Base-by-base conservation (phyloP, 2,888 invertebrate genomes). In the Xestia ashworthii region DNA sequence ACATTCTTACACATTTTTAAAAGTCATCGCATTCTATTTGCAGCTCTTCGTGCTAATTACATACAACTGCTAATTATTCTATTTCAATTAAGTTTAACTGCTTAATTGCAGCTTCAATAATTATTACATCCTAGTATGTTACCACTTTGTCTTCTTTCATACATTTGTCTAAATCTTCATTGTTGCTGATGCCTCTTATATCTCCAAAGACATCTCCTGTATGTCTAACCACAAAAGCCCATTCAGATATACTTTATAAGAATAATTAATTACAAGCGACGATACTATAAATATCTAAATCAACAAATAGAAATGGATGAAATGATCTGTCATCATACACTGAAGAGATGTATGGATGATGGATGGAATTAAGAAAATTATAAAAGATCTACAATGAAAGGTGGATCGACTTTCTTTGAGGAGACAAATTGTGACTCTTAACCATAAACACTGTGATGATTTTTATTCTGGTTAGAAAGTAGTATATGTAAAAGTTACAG, bases 291-390 rank as follows among this genome's bases (percentile, higher is more conserved):
- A 89, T 89, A 89, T 90, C 89, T 91, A 89, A 91, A 92, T 93
- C 89, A 90, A 90, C 82, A 84, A 87, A 89, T 89, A 84, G 88
- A 87, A 88, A 89, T 86, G 89, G 82, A 88, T 83, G 81, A 87
- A 88, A 85, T 71, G 79, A 91, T 93, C 91, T 92, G 92, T 93
- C 93, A 92, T 89, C 89, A 80, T 80, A 76, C 83, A 82, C 78
- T 84, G 73, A 86, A 77, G 80, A 88, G 83, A 77, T 82, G 85
- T 83, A 55, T 87, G 80, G 84, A 87, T 92, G 93, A 93, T 90
- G 87, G 85, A 94, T 94, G 85, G 91, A 89, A 94, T 94, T 93
- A 94, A 94, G 93, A 91, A 91, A 92, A 91, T 88, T 86, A 92
- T 90, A 92, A 93, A 93, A 92, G 88, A 76, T 55, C 8, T 84